Base-by-base conservation (phyloP, 2,797 vertebrate genomes). In the Thunnus albacares region DNA sequence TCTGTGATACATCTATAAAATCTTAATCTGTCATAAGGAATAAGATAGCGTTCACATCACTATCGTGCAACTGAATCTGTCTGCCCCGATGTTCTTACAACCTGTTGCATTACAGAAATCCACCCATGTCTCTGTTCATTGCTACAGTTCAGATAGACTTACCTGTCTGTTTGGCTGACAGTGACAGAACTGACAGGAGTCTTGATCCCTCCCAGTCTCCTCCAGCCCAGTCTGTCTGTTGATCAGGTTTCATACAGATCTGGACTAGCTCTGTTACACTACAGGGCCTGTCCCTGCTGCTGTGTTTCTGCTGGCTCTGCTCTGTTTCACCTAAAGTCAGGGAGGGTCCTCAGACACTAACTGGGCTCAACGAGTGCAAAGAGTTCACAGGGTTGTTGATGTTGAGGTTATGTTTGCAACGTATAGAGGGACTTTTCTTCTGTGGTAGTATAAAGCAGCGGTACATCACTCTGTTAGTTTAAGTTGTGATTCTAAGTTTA, bases 211-310 rank as follows among this genome's bases (percentile, higher is more conserved):
- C 72, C 51, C 69, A 52, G 71, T 56, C 81, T 81, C 62, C 68
- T 49, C 2, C 2, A 52, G 65, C 61, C 20, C 58, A 1, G 81
- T 24, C 41, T 69, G 67, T 77, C 55, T 77, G 77, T 81, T 26
- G 65, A 86, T 88, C 87, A 35, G 78, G 82, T 89, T 91, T 89
- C 86, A 82, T 63, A 11, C 79, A 51, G 78, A 90, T 89, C 82
- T 88, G 89, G 85, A 85, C 82, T 85, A 55, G 81, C 79, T 87
- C 84, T 75, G 81, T 79, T 92, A 87, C 84, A 89, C 85, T 83
- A 69, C 85, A 77, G 79, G 78, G 83, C 83, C 82, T 81, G 87
- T 90, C 76, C 77, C 61, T 53, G 75, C 71, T 49, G 84, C 80
- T 26, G 80, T 60, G 63, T 75, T 75, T 82, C 80, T 78, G 76